Evolutionary conservation across 2,888 invertebrate genomes (phyloP).

Genomic region (Drosophila neonasuta): DNA sequence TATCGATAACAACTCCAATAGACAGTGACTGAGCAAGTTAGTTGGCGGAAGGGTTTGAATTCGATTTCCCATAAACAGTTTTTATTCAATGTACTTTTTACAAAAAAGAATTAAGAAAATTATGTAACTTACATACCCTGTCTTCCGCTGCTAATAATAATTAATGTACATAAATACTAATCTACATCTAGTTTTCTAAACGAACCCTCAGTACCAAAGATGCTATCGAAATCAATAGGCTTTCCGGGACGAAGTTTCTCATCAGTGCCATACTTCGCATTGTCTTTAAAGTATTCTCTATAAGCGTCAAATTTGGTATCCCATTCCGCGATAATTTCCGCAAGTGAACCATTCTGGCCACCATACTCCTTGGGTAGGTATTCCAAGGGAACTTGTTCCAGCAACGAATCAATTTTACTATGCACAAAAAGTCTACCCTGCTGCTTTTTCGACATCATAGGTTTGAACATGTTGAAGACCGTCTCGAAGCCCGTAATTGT

Average conservation of each 20-base stretch:
- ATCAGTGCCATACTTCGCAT: conserved; percentile 68
- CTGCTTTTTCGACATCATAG: conserved; percentile 85
- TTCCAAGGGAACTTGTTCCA: conserved; percentile 84
- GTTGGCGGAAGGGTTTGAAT: conserved; percentile 4
- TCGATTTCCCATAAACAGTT: not conserved
- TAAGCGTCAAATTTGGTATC: conserved; percentile 68
- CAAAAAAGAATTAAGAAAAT: not conserved
- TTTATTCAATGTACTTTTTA: not conserved
- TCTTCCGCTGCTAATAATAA: not conserved
- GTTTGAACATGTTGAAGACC: conserved; percentile 84
- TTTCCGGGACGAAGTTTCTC: conserved; percentile 73
- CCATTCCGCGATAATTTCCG: conserved; percentile 68
- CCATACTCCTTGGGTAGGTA: conserved; percentile 87
- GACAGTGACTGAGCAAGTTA: conserved; percentile 5
- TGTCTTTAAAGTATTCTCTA: conserved; percentile 68
- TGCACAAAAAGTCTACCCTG: conserved; percentile 85
- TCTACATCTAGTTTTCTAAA: conserved; percentile 79
- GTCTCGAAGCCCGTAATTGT: conserved; percentile 85
- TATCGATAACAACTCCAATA: conserved; percentile 4
- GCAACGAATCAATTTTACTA: conserved; percentile 84
- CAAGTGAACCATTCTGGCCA: conserved; percentile 84
- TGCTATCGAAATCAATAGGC: conserved; percentile 69
- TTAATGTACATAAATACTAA: conserved; percentile 36
- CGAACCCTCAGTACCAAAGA: conserved; percentile 79
- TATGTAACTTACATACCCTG: not conserved